These are phyloP conservation scores for Tribolium freemani DNA, from an alignment of 2,888 invertebrate genomes.

Conservation along the genomic window DNA sequence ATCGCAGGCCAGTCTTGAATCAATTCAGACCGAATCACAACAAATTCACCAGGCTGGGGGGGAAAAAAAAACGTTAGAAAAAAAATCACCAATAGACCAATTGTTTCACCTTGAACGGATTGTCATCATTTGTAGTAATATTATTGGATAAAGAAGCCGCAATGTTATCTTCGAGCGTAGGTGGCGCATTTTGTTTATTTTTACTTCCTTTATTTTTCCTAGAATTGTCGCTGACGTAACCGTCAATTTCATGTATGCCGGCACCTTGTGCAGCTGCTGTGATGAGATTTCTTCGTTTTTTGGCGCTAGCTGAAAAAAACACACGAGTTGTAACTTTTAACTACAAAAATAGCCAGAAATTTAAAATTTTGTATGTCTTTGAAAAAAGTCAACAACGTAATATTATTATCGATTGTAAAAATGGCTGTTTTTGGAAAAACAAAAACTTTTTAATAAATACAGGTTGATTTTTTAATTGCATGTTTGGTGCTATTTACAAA, in stretches of 20 bases:
- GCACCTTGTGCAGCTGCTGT: conserved; percentile 71
- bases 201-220: conserved; percentile 54
- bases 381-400: too few relatives aligned
- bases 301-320: conserved; percentile 39
- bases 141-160: conserved; percentile 71
- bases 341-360: too few relatives aligned
- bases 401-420: too few relatives aligned
- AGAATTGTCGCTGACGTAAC: conserved; percentile 67
- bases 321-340: conserved; percentile 17
- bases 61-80: too few relatives aligned
- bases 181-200: conserved; percentile 58
- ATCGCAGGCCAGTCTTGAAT: conserved; percentile 87
- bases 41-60: conserved; percentile 90
- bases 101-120: conserved; percentile 73
- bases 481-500: too few relatives aligned
- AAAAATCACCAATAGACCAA: conserved; percentile 53
- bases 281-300: conserved; percentile 58
- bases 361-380: too few relatives aligned
- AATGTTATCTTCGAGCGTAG: conserved; percentile 67
- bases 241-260: conserved; percentile 72
- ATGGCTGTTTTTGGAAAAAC: too few relatives aligned
- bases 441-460: too few relatives aligned
- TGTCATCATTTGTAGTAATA: conserved; percentile 69
- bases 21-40: conserved; percentile 86
- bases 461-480: too few relatives aligned